Base-by-base conservation (phyloP, 92 coral and sea anemone genomes). In the Chrysogorgia sp. region DNA sequence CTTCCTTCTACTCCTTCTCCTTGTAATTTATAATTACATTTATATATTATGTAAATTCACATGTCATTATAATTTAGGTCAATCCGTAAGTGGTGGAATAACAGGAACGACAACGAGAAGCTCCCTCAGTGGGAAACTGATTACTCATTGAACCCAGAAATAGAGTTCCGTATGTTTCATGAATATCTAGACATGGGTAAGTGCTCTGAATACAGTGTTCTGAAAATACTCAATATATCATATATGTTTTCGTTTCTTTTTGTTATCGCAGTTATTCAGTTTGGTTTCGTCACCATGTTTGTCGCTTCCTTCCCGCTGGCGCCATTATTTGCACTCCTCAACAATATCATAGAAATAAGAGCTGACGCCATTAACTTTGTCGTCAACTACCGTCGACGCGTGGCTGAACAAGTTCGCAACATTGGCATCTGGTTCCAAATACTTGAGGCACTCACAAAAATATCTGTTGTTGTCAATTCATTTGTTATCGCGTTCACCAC, bases 271-370 rank as follows among this genome's bases (percentile, higher is more conserved):
- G 98, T 88, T 8, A 86, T 93, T 81, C 98, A 93, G 89, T 93
- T 82, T 87, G 98, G 98, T 7, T 93, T 93, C 65, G 98, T 93
- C 13, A 93, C 98, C 57, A 89, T 93, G 97, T 93, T 93, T 43
- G 98, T 93, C 49, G 96, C 98, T 1, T 96, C 98, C 23, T 93
- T 93, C 59, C 98, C 98, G 17, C 91, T 93, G 80, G 98, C 98
- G 57, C 98, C 98, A 32, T 49, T 93, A 78, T 91, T 93, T 63
- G 98, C 98, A 35, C 89, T 93, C 34, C 71, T 91, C 86, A 93
- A 93, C 87, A 93, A 93, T 90, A 82, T 91, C 77, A 56, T 93
- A 64, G 98, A 93, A 81, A 86, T 89, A 26, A 88, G 98, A 58
- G 86, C 90, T 52, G 98, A 93, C 52, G 98, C 98, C 67, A 91